These are phyloP conservation scores for Drosophila multiciliata DNA, from an alignment of 2,888 invertebrate genomes.

Conservation along the genomic window DNA sequence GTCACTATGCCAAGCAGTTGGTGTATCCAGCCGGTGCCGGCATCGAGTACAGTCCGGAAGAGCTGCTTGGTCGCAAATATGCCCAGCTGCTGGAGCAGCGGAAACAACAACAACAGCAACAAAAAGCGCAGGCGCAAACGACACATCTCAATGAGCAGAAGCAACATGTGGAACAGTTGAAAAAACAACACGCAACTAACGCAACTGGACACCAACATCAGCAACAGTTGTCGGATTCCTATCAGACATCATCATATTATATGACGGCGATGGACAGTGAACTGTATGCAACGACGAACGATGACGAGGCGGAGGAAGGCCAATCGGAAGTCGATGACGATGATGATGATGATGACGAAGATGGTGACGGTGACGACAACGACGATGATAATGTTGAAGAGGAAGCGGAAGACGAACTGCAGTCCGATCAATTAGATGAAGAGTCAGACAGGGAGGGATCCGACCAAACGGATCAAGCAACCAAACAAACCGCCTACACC, in stretches of 20 bases:
- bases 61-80: slow-evolving; percentile 81
- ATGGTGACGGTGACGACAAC: slow-evolving; percentile 11
- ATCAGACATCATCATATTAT: slow-evolving; percentile 60
- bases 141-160: slow-evolving; percentile 16
- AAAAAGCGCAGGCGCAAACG: slow-evolving; percentile 40
- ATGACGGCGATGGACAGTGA: slow-evolving; percentile 59
- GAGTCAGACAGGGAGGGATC: slow-evolving; percentile 43
- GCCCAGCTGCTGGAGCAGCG: slow-evolving; percentile 50
- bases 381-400: slow-evolving; percentile 22
- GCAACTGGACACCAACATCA: slow-evolving; percentile 35
- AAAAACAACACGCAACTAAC: slow-evolving; percentile 12
- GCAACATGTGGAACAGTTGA: slow-evolving; percentile 17
- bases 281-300: slow-evolving; percentile 40
- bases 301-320: slow-evolving; percentile 18
- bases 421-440: slow-evolving; percentile 38
- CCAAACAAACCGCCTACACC: slow-evolving; percentile 30
- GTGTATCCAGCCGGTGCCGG: slow-evolving; percentile 83
- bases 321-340: slow-evolving; percentile 18
- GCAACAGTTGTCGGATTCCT: slow-evolving; percentile 51
- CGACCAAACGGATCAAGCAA: slow-evolving; percentile 33
- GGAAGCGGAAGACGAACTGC: slow-evolving; percentile 19
- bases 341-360: slow-evolving; percentile 17
- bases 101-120: slow-evolving; percentile 8
- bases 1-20: slow-evolving; percentile 82
- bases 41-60: slow-evolving; percentile 84